A percentile compares a stretch with the other conserved stretches of the same genome.
Evolutionary conservation across 2,113 vertebrate species (phyloP).

Genomic region (Hiodon alosoides): DNA sequence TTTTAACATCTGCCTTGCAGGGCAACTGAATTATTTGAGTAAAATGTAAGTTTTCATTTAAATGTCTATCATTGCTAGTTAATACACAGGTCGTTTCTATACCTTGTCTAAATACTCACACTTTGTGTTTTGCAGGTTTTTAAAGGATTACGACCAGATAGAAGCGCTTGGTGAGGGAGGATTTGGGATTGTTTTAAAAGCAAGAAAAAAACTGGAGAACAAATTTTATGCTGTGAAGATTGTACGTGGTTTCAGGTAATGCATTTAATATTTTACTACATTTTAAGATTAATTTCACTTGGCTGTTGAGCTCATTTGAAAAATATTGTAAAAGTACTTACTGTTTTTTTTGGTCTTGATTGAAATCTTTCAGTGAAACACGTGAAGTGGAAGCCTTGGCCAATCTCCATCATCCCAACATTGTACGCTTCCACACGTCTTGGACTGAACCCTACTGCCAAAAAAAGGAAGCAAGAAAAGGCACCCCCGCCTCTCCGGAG

Average conservation of each 20-base stretch:
- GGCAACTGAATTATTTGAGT: no score
- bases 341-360: neutral
- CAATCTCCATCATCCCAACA: conserved; percentile 21
- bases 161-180: conserved; percentile 21
- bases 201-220: conserved; percentile 12
- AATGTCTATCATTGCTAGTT: no score
- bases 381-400: conserved; percentile 32
- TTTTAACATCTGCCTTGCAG: no score
- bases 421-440: conserved; percentile 31
- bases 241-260: neutral
- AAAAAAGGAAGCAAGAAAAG: neutral
- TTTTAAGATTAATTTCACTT: no score
- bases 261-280: no score
- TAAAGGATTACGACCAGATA: conserved; percentile 14
- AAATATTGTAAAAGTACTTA: conserved; percentile 12
- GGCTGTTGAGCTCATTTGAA: no score
- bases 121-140: conserved; percentile 10
- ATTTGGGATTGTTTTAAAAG: conserved; percentile 30
- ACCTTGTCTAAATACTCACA: no score
- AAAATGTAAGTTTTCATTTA: no score
- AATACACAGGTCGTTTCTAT: no score
- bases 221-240: conserved; percentile 33
- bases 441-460: conserved; percentile 5
- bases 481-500: no score
- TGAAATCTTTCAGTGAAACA: conserved; percentile 2